Percentiles rank a stretch among this genome's conserved stretches.
Conservation (phyloP, 2,888 invertebrate genomes). For the Hirudinaria manillensis region DNA sequence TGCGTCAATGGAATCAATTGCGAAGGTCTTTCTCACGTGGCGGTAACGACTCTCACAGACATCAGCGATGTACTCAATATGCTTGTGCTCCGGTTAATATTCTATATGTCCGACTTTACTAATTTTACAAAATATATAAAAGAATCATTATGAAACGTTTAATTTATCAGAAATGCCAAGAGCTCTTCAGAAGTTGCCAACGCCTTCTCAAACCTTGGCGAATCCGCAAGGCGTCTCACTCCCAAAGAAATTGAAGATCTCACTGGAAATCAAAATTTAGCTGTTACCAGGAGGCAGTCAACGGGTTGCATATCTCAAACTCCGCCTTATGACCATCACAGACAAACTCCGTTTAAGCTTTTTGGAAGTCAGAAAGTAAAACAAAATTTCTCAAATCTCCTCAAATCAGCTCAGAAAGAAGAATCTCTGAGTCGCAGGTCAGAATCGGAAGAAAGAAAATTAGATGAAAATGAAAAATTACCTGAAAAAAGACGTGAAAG, state of each 20-base stretch:
- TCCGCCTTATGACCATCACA: not conserved
- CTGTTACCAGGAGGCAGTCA: conserved; percentile 24
- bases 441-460: not conserved
- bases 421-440: not conserved
- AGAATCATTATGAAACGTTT: not conserved
- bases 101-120: not conserved
- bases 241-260: conserved; percentile 21
- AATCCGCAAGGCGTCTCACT: conserved; percentile 19
- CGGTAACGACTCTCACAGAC: conserved; percentile 51
- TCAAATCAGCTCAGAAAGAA: not conserved
- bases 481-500: not conserved
- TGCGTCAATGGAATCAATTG: conserved; percentile 48
- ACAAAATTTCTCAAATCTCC: not conserved
- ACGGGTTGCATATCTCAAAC: conserved; percentile 20
- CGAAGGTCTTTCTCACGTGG: conserved; percentile 46
- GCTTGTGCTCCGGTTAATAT: conserved; percentile 46
- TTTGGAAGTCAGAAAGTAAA: conserved; percentile 26
- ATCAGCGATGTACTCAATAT: conserved; percentile 43
- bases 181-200: conserved; percentile 9
- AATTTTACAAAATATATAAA: not conserved
- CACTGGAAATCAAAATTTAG: conserved; percentile 22
- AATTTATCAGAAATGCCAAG: conserved; percentile 9
- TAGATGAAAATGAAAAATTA: not conserved
- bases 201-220: conserved; percentile 2
- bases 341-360: conserved; percentile 20